Base-by-base conservation (phyloP, 2,888 invertebrate genomes). In the Caenorhabditis sinica region DNA sequence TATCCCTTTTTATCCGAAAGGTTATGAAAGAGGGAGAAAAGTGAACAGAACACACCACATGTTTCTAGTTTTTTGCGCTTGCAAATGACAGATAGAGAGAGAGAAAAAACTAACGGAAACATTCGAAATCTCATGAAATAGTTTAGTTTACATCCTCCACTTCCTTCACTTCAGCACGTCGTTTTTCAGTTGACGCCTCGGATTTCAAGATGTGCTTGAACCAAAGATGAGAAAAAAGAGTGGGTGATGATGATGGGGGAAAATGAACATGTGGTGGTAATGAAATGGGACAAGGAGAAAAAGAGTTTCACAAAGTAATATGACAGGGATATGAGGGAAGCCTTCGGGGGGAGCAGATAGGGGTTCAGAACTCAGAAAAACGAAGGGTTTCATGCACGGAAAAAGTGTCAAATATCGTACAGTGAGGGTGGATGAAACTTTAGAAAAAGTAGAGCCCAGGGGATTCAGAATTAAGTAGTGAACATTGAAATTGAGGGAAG, bases 301-400 rank as follows among this genome's bases (percentile, higher is more conserved):
- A 40, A 75, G 58, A 66, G 74, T 74, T 74, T 74, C 74, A 75
- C 75, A 66, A 75, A 75, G 66, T 66, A 66, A 75, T 65, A 66
- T n/a, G 56, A 66, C 61, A 60, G 45, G 40, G 20, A 45, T 6
- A 45, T 13, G 53, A 17, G 53, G 20, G 36, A 11, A 11, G 2
- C 13, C 9, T 9, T 36, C 9, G 33, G 4, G 33, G 30, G 20
- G n/a, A 11, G 36, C n/a, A n/a, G n/a, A n/a, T n/a, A n/a, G 20
- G 51, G 51, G 20, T 45, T 60, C 15, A 28, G 23, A 30, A 58
- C 8, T 56, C 36, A 49, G 53, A n/a, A n/a, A 17, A 17, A n/a
- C 49, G 17, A 3, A 49, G 49, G 9, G 20, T 17, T n/a, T 23
- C 23, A 15, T 13, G 25, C 15, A 56, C 20, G 20, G 1, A n/a